Evolutionary conservation across 1,140 invertebrate genomes (phyloP).

Genomic region (Mycetomoellerius zeteki): DNA sequence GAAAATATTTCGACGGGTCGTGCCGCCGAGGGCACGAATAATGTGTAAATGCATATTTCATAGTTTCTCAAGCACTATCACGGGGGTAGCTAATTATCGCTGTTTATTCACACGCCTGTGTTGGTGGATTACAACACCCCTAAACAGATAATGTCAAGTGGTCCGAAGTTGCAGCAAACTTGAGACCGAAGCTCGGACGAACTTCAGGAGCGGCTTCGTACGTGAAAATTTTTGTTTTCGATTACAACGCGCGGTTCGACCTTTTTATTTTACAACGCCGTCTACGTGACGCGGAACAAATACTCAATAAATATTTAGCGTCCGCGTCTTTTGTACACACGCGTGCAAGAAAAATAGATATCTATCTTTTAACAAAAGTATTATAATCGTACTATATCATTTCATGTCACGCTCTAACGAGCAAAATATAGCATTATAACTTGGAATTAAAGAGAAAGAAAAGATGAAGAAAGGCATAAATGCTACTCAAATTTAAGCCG

Average conservation of each 20-base stretch:
- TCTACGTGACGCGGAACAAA: slow-evolving; percentile 10
- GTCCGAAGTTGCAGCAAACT: slow-evolving; percentile 44
- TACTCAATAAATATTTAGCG: slow-evolving; percentile 36
- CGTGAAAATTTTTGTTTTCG: slow-evolving; percentile 34
- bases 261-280: slow-evolving; percentile 27
- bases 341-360: background rate
- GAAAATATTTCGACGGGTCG: slow-evolving; percentile 45
- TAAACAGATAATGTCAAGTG: slow-evolving; percentile 64
- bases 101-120: slow-evolving; percentile 55
- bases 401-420: background rate
- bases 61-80: slow-evolving; percentile 56
- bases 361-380: slow-evolving; percentile 42
- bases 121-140: slow-evolving; percentile 49
- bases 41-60: slow-evolving; percentile 43
- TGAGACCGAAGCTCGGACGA: background rate
- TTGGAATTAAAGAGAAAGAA: background rate
- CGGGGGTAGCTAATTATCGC: slow-evolving; percentile 58
- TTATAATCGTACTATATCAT: slow-evolving; percentile 28
- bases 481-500: slow-evolving; percentile 9
- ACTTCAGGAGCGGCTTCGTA: slow-evolving; percentile 12
- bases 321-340: background rate
- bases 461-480: background rate
- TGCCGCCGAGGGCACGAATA: background rate
- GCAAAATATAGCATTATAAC: slow-evolving; percentile 15
- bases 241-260: background rate